Base-by-base conservation (phyloP, 2,113 vertebrate genomes). In the Oncorhynchus gorbuscha region DNA sequence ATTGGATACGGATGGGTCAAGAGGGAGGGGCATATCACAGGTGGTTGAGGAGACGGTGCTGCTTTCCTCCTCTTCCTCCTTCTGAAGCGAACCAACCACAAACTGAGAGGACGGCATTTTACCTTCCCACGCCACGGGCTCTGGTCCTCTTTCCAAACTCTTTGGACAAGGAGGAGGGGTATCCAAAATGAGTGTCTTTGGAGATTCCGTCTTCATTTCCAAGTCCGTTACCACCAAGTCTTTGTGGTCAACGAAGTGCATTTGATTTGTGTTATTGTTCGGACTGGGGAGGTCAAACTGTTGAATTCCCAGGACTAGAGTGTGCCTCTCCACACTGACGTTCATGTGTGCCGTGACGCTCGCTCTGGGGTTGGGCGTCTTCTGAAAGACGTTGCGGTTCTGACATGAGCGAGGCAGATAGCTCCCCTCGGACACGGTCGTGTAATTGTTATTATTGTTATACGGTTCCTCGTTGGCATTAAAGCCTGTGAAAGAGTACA, bases 311-410 rank as follows among this genome's bases (percentile, higher is more conserved):
- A 86, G 90, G 79, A 96, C 94, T 77, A 96, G 87, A 71, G 94
- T 94, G n/a, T 77, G 93, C 59, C 94, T 95, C 88, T 96, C 92
- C 48, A 97, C 75, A n/a, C 85, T 94, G 16, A 96, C 88, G 20
- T 91, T 93, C 87, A 97, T 85, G 1, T 94, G 91, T 22, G 92
- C 88, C 1, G 69, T 78, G 35, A 86, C 3, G 77, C n/a, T 69
- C 75, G 91, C 84, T 22, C 86, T 80, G 49, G 89, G 22, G 32
- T 80, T 84, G 65, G 84, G 79, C n/a, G n/a, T 49, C 74, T 85
- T 92, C 69, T 87, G 85, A 86, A 90, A 88, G 55, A 87, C 71
- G 71, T 75, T 79, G 58, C 65, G 77, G 69, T 76, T 32, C 18
- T 83, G 89, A 4, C 68, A 85, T 14, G 90, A 76, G 0, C 26